Base-by-base conservation (phyloP, 2,797 vertebrate genomes). In the Protosalanx chinensis region DNA sequence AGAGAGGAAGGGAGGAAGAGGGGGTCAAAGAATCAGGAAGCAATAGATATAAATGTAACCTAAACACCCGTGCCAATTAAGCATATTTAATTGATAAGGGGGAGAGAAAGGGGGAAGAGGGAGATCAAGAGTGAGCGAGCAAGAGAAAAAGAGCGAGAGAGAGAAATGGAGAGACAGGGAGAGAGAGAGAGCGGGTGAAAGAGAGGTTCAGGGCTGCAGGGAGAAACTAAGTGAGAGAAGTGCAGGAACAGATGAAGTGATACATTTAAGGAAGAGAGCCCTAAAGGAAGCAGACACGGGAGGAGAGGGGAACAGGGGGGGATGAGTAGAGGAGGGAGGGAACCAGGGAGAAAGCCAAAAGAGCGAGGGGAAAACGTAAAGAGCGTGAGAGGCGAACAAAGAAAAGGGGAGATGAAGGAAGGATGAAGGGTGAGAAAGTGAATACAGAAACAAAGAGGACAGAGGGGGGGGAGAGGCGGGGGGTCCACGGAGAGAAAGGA, bases 371-470 rank as follows among this genome's bases (percentile, higher is more conserved):
- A 33, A 6, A 16, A 13, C 15, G 30, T 6, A 60, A 1, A 70
- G 53, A 35, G 23, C 64, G 51, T 65, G 37, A 29, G 46, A 57
- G 72, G 74, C 16, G 4, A 49, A 23, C 20, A 5, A 41, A 72
- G 37, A 29, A 70, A 74, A 20, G 56, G 68, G 78, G 30, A 32
- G 7, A 41, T 72, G 32, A 27, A 69, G 76, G 12, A 56, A 70
- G 79, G 82, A 81, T 72, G 80, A 76, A 76, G 53, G 71, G 10
- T 27, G 18, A 3, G n/a, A 69, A 75, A 46, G 23, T 1, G 23
- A 67, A 76, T 74, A 56, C 63, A 56, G 79, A 80, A 77, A 72
- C 79, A 72, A n/a, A 20, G 15, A 15, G 63, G 10, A 18, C 5
- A 13, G n/a, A 23, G 20, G 23, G 4, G 46, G 2, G n/a, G 41